These are phyloP conservation scores for Ctenopoma kingsleyae DNA, from an alignment of 2,797 vertebrate species.

Conservation along the genomic window DNA sequence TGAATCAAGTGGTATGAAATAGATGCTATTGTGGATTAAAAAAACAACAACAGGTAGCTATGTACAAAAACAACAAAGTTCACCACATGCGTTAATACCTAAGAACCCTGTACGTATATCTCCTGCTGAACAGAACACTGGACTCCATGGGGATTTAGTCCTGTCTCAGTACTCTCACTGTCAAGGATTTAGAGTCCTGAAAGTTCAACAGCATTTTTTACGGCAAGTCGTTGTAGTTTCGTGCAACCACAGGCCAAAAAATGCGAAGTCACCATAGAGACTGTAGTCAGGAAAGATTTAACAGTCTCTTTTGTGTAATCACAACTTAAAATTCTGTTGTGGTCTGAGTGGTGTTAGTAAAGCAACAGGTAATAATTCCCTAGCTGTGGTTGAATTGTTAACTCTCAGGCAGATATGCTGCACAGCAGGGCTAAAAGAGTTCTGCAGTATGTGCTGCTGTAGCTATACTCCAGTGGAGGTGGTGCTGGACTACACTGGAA, in stretches of 20 bases:
- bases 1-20: neutral
- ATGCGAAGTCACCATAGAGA: slow-evolving; percentile 58
- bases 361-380: slow-evolving; percentile 22
- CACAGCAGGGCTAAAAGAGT: slow-evolving; percentile 16
- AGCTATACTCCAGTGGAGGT: slow-evolving; percentile 18
- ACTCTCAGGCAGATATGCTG: slow-evolving; percentile 12
- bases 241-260: slow-evolving; percentile 45
- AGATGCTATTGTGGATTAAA: neutral
- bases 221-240: slow-evolving; percentile 57
- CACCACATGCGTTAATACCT: neutral
- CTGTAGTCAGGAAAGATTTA: slow-evolving; percentile 16
- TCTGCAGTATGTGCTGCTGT: slow-evolving; percentile 12
- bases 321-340: slow-evolving; percentile 23
- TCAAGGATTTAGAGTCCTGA: slow-evolving; percentile 61
- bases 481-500: slow-evolving; percentile 19
- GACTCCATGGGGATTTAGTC: slow-evolving; percentile 32
- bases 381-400: slow-evolving; percentile 23
- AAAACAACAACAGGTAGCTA: neutral
- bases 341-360: slow-evolving; percentile 9
- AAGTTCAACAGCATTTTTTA: slow-evolving; percentile 70
- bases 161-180: slow-evolving; percentile 13
- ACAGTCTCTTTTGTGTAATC: slow-evolving; percentile 30
- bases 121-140: slow-evolving; percentile 31
- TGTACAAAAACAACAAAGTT: neutral
- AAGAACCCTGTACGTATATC: slow-evolving; percentile 12